A percentile compares a stretch with the other conserved stretches of the same genome.
phyloP scores from a whole-genome alignment of 37 sponge, comb jelly and placozoan species.

The Mnemiopsis leidyi region DNA sequence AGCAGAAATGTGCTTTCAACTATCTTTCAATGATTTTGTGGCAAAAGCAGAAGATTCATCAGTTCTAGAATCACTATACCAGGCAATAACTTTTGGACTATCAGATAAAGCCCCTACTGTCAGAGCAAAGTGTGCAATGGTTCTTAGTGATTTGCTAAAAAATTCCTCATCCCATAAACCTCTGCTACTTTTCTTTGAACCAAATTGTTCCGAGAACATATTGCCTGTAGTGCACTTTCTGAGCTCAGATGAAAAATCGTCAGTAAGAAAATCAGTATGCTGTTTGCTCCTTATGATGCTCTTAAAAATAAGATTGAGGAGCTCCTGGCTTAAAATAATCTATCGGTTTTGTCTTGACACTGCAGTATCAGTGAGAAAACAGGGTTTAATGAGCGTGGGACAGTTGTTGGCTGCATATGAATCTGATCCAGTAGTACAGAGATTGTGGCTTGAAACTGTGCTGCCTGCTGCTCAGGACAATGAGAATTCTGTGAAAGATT shows the following conservation, averaged over 20 bases:
- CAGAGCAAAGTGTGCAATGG: constrained; percentile 23
- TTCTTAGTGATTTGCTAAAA: constrained; percentile 39
- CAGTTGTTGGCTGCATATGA: neutral
- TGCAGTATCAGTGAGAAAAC: constrained; percentile 62
- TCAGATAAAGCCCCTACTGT: constrained; percentile 59
- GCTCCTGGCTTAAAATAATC: neutral
- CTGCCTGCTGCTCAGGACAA: neutral
- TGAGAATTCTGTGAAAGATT: constrained; percentile 32
- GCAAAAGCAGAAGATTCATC: neutral
- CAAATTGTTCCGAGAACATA: neutral
- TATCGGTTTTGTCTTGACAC: constrained; percentile 10
- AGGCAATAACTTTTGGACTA: neutral
- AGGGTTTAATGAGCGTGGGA: neutral
- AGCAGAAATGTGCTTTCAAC: constrained; percentile 39
- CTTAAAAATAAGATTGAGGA: neutral
- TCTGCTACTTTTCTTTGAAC: neutral
- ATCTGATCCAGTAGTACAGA: neutral
- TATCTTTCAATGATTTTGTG: neutral
- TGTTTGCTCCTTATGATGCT: neutral
- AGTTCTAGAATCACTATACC: neutral
- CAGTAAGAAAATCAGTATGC: neutral
- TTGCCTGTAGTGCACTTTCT: neutral
- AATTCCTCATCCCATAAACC: neutral
- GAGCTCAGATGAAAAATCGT: neutral
- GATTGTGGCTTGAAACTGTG: constrained; percentile 23